Evolutionary conservation across 2,888 invertebrate genomes (phyloP).

Genomic region (Sesia apiformis): DNA sequence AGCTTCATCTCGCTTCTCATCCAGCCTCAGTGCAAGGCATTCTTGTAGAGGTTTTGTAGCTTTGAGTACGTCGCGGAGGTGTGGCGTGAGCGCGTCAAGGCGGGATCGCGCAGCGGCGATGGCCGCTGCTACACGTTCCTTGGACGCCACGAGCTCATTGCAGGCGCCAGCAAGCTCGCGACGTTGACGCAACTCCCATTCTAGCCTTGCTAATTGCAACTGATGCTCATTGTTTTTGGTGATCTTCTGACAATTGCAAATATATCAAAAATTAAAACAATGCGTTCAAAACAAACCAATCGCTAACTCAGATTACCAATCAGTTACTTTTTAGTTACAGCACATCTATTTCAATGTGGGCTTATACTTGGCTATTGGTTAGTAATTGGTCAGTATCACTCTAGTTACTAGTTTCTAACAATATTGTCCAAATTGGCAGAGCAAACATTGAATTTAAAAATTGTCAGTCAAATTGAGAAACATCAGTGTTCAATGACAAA

Average conservation of each 20-base stretch:
- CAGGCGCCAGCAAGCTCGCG: conserved; percentile 86
- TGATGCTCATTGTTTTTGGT: conserved; percentile 85
- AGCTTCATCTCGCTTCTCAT: conserved; percentile 85
- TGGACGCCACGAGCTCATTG: conserved; percentile 82
- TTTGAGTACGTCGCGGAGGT: conserved; percentile 75
- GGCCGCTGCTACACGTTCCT: conserved; percentile 83
- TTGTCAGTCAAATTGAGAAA: too few relatives aligned
- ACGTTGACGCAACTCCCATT: conserved; percentile 93
- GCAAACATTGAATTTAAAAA: too few relatives aligned
- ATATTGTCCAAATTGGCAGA: too few relatives aligned
- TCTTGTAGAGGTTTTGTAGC: conserved; percentile 93
- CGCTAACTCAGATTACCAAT: too few relatives aligned
- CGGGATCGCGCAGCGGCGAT: conserved; percentile 84
- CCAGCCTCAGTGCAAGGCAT: conserved; percentile 86
- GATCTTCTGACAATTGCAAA: conserved; percentile 60
- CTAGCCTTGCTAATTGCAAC: conserved; percentile 87
- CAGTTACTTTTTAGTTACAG: too few relatives aligned
- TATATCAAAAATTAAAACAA: too few relatives aligned
- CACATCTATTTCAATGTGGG: too few relatives aligned
- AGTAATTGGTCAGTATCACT: too few relatives aligned
- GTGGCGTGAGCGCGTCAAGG: conserved; percentile 87
- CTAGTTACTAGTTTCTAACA: too few relatives aligned
- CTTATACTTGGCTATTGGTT: too few relatives aligned
- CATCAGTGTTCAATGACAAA: too few relatives aligned
- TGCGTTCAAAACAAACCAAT: too few relatives aligned